phyloP scores from a whole-genome alignment of 2,113 vertebrate species.

The Grus americana region DNA sequence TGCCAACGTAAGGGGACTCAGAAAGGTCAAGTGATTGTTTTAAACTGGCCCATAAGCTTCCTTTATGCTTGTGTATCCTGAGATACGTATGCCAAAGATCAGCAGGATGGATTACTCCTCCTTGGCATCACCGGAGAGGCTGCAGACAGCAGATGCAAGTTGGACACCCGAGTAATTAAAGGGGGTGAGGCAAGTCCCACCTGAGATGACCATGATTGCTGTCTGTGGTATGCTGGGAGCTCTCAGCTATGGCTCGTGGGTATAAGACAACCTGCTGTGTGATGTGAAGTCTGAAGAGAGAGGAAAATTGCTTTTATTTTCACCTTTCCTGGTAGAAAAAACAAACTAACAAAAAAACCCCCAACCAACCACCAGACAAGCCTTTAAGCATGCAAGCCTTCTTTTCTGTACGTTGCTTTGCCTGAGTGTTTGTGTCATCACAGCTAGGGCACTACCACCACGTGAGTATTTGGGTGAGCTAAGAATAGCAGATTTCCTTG shows the following conservation, averaged over 20 bases:
- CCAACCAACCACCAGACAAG: background rate
- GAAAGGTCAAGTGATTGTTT: background rate
- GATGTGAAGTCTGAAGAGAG: background rate
- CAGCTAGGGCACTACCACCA: background rate
- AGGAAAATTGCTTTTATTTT: background rate
- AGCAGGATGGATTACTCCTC: background rate
- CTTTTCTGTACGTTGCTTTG: background rate
- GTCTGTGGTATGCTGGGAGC: background rate
- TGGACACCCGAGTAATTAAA: background rate
- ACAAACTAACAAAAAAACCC: background rate
- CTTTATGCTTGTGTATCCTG: background rate
- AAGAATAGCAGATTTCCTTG: conserved; percentile 57
- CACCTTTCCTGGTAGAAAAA: background rate
- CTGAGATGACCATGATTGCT: background rate
- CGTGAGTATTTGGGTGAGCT: background rate
- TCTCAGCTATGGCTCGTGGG: background rate
- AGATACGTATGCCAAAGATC: background rate
- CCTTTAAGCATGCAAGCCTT: background rate
- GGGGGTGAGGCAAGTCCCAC: background rate
- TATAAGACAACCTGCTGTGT: background rate
- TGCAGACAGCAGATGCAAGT: background rate
- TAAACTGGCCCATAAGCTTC: background rate
- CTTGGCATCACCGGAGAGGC: background rate
- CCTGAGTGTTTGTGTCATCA: background rate
- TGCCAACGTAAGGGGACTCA: background rate